Evolutionary conservation across 2,113 vertebrate species (phyloP).

Genomic region (Sapayoa aenigma): DNA sequence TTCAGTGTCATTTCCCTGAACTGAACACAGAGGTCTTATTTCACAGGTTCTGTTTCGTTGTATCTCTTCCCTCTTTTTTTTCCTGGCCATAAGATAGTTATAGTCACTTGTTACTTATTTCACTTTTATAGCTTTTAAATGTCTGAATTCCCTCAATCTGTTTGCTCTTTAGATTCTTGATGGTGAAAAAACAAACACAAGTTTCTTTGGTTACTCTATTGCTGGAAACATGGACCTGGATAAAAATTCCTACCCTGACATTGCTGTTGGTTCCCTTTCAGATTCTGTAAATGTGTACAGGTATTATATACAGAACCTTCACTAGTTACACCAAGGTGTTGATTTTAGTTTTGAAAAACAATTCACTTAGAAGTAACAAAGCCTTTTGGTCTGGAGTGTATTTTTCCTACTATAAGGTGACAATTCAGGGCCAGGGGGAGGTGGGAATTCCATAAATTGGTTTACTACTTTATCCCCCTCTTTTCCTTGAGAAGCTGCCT

Average conservation of each 20-base stretch:
- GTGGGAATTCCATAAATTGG: not conserved
- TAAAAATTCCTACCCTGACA: conserved; percentile 89
- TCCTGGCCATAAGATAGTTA: not conserved
- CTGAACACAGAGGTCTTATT: not conserved
- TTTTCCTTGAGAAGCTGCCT: not conserved
- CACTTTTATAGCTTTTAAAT: not conserved
- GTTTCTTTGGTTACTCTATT: conserved; percentile 92
- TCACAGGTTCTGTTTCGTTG: not conserved
- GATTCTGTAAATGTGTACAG: conserved; percentile 90
- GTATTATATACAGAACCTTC: conserved; percentile 46
- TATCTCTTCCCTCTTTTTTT: not conserved
- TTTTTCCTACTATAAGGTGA: not conserved
- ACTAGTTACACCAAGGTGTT: not conserved
- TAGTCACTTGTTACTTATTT: not conserved
- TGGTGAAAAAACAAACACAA: conserved; percentile 74
- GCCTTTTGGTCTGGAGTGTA: not conserved
- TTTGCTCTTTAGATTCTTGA: conserved; percentile 82
- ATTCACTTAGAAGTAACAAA: not conserved
- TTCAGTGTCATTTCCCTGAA: not conserved
- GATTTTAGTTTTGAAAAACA: not conserved
- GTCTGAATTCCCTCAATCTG: not conserved
- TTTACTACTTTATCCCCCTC: not conserved
- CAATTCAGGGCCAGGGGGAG: not conserved
- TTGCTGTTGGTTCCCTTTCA: conserved; percentile 92
- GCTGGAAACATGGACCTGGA: conserved; percentile 96